Evolutionary conservation across 2,888 invertebrate species (phyloP).

Genomic region (Siphlonurus alternatus): DNA sequence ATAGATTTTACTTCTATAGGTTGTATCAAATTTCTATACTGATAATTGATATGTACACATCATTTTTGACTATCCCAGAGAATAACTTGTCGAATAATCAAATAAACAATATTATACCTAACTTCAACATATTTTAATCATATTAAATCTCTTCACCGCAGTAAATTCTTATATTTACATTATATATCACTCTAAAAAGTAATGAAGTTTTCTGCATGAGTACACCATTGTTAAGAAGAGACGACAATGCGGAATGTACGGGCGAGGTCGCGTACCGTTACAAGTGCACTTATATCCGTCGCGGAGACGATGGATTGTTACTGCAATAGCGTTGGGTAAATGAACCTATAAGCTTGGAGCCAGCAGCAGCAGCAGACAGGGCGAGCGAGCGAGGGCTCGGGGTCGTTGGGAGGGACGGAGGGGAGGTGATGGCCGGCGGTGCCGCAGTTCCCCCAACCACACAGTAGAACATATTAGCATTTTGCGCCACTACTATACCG

Average conservation of each 20-base stretch:
- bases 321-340: neutral
- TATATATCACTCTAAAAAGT: no score
- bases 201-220: no score
- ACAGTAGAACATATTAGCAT: neutral
- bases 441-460: neutral
- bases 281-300: neutral
- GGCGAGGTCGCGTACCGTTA: neutral
- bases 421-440: neutral
- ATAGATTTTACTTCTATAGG: no score
- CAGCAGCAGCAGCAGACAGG: neutral
- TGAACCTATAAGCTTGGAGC: neutral
- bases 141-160: no score
- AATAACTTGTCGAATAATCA: no score
- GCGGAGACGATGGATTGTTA: neutral
- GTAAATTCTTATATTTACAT: no score
- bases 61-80: no score
- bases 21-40: no score
- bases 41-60: no score
- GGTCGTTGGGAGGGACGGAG: neutral
- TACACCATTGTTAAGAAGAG: no score
- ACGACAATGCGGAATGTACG: neutral
- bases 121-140: no score
- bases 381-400: neutral
- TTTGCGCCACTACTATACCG: neutral
- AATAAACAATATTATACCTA: no score